These are phyloP conservation scores for Hiodon tergisus DNA, from an alignment of 2,113 vertebrate genomes.

Conservation along the genomic window DNA sequence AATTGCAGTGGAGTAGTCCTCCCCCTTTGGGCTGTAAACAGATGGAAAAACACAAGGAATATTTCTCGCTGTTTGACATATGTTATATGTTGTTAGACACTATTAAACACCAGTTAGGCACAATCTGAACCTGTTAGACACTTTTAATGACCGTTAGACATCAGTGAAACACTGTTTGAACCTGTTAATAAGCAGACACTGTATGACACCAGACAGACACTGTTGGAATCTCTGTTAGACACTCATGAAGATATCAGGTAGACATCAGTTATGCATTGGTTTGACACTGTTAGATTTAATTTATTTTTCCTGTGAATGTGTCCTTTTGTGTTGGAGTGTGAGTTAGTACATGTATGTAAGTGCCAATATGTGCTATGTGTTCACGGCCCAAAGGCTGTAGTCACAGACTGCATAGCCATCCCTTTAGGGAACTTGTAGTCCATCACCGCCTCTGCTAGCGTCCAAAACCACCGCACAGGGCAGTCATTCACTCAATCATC, in stretches of 20 bases:
- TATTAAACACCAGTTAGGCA: too few species aligned
- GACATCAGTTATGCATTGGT: too few species aligned
- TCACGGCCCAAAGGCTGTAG: conserved; percentile 14
- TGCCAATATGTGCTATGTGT: neutral
- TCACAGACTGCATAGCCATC: neutral
- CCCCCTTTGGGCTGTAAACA: conserved; percentile 50
- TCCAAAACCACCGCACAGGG: neutral
- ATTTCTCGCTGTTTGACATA: too few species aligned
- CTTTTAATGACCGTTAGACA: too few species aligned
- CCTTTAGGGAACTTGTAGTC: conserved; percentile 18
- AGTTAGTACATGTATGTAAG: neutral
- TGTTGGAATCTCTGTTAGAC: too few species aligned
- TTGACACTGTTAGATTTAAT: neutral
- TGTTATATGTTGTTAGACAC: too few species aligned
- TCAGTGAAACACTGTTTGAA: too few species aligned
- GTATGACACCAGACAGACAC: too few species aligned
- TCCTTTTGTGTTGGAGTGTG: neutral
- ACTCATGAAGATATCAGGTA: too few species aligned
- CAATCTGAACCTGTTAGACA: too few species aligned
- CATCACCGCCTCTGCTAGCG: neutral
- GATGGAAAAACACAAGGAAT: too few species aligned
- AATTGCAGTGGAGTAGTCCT: conserved; percentile 68
- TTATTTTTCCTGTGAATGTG: neutral
- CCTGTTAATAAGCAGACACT: too few species aligned
- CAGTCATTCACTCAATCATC: neutral